These are phyloP conservation scores for Trematocara variabile DNA, from an alignment of 2,113 vertebrate species.

Conservation along the genomic window DNA sequence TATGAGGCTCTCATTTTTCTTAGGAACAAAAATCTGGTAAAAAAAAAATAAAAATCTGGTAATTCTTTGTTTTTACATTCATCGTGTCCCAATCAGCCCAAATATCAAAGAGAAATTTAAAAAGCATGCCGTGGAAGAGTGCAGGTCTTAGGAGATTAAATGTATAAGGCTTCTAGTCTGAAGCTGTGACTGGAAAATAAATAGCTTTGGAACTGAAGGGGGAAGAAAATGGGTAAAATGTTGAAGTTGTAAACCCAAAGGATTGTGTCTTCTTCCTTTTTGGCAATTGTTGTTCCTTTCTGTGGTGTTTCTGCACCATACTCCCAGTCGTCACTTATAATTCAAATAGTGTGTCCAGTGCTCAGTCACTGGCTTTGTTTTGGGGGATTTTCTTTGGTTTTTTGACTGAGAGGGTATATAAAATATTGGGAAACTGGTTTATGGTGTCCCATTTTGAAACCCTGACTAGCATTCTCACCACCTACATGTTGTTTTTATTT, in stretches of 20 bases:
- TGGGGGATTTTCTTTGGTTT: neutral
- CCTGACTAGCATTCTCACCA: neutral
- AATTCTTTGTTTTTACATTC: too few relatives aligned
- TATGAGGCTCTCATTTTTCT: too few relatives aligned
- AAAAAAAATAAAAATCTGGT: too few relatives aligned
- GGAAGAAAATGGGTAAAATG: neutral
- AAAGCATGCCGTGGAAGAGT: too few relatives aligned
- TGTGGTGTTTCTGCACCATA: neutral
- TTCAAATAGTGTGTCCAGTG: neutral
- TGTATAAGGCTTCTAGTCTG: neutral
- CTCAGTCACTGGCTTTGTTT: neutral
- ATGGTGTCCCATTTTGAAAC: neutral
- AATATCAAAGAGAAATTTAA: too few relatives aligned
- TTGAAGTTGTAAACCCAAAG: conserved; percentile 12
- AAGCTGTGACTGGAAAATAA: neutral
- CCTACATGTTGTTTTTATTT: neutral
- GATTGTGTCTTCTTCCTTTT: conserved; percentile 7
- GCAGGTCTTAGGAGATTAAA: neutral
- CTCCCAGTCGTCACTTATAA: neutral
- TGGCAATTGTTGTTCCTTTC: neutral
- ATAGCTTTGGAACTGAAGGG: neutral
- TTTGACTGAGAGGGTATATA: neutral
- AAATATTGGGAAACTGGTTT: neutral
- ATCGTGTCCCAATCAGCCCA: too few relatives aligned
- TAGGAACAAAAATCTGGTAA: too few relatives aligned